phyloP scores from a whole-genome alignment of 2,888 invertebrate genomes.

The Ectemnius continuus region DNA sequence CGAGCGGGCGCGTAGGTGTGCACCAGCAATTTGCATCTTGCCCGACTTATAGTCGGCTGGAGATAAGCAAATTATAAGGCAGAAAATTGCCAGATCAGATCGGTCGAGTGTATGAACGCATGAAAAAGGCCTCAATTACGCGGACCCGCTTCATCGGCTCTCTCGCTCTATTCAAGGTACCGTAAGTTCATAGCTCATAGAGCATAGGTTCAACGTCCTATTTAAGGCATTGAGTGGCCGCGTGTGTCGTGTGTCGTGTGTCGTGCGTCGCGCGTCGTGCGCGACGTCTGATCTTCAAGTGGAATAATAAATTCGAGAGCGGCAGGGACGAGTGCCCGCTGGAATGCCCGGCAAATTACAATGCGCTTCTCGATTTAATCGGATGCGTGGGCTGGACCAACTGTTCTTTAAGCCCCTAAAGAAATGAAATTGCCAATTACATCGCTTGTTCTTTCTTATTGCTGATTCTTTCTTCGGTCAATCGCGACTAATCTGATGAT shows the following conservation, averaged over 20 bases:
- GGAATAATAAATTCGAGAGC: conserved; percentile 56
- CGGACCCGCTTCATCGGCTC: too few relatives aligned
- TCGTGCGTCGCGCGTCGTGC: conserved; percentile 10
- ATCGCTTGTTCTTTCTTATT: neutral
- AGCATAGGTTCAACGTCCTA: conserved; percentile 63
- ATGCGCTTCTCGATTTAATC: conserved; percentile 52
- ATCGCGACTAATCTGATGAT: neutral
- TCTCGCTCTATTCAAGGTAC: conserved; percentile 24
- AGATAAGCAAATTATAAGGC: too few relatives aligned
- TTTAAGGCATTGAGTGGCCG: conserved; percentile 45
- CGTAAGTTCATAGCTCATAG: conserved; percentile 63
- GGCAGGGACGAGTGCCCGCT: conserved; percentile 24
- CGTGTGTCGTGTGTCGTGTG: too few relatives aligned
- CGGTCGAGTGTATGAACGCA: too few relatives aligned
- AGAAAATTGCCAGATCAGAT: too few relatives aligned
- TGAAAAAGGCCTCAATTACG: too few relatives aligned
- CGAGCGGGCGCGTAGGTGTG: too few relatives aligned
- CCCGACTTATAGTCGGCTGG: too few relatives aligned
- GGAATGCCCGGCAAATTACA: conserved; percentile 56
- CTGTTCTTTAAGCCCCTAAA: conserved; percentile 16
- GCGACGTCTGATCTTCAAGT: conserved; percentile 49
- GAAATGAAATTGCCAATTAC: conserved; percentile 22
- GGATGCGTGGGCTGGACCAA: conserved; percentile 40
- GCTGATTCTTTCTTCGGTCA: neutral
- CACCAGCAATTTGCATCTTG: too few relatives aligned